Base-by-base conservation (phyloP, 2,113 vertebrate genomes). In the Pitta sordida region DNA sequence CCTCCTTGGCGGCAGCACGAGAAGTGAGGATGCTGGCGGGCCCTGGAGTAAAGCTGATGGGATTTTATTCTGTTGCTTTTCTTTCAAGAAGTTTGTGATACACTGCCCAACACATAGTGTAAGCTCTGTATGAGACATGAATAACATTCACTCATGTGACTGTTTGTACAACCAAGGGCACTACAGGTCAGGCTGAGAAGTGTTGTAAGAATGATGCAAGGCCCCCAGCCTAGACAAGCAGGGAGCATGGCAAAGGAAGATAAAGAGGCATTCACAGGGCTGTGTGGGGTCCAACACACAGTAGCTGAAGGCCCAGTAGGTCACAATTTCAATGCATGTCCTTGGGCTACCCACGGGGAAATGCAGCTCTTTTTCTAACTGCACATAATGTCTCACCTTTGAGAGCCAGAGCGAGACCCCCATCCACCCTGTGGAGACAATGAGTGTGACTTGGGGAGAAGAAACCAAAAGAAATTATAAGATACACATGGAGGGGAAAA, bases 261-360 rank as follows among this genome's bases (percentile, higher is more conserved):
- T 81, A 94, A 93, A 95, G 90, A 87, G 82, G 74, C 93, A 93
- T 96, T 96, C 91, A 94, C 44, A 10, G 65, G 73, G 64, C 80
- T 92, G 86, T 71, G 73, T 86, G 96, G 77, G 92, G 86, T 91
- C 94, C 94, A 60, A 1, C 43, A 30, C 52, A n/a, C 73, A 48
- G 88, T 7, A 82, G 83, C 86, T 49, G 60, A 78, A 55, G 59
- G 56, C 65, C 64, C 86, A 49, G 1, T 1, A 56, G 91, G 86
- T 91, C 95, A 88, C 44, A 12, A 3, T 62, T 83, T 59, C 76
- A 77, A 9, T 37, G 64, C 34, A 29, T 11, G 6, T 81, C 89
- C 76, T 83, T 53, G 44, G 76, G 63, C 59, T 93, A 10, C 76
- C 68, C 24, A 0, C 22, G n/a, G 46, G 78, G 78, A 87, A 95